Evolutionary conservation across 2,888 invertebrate species (phyloP).

Genomic region (Melanophora roralis): DNA sequence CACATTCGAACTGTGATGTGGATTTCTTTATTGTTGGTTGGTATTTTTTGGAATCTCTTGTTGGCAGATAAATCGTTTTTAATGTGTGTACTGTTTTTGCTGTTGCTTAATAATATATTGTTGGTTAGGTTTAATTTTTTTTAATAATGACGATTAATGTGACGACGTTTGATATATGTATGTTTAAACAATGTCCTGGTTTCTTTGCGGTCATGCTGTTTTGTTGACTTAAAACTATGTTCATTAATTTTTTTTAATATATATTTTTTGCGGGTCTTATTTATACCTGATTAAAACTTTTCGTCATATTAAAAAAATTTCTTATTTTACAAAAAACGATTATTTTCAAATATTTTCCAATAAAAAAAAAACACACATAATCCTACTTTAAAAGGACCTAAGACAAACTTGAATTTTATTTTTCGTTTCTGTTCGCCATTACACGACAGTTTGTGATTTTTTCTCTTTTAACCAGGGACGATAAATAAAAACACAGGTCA

Average conservation of each 20-base stretch:
- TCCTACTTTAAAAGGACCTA: too few relatives aligned
- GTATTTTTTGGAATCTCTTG: slow-evolving; percentile 39
- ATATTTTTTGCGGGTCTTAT: slow-evolving; percentile 25
- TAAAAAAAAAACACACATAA: too few relatives aligned
- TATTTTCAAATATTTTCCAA: slow-evolving; percentile 50
- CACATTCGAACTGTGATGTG: not conserved
- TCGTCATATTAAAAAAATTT: slow-evolving; percentile 49
- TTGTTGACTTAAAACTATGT: slow-evolving; percentile 38
- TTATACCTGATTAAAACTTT: slow-evolving; percentile 42
- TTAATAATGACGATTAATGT: slow-evolving; percentile 60
- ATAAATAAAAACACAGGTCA: too few relatives aligned
- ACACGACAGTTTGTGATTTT: too few relatives aligned
- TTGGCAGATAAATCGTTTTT: slow-evolving; percentile 60
- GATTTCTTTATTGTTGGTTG: not conserved
- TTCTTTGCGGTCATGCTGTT: slow-evolving; percentile 48
- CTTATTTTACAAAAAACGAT: slow-evolving; percentile 2
- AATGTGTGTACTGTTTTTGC: slow-evolving; percentile 60
- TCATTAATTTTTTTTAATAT: slow-evolving; percentile 53
- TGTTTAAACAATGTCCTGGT: slow-evolving; percentile 52
- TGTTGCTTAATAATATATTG: slow-evolving; percentile 28
- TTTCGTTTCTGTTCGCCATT: too few relatives aligned
- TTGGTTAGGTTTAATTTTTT: not conserved
- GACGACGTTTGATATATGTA: slow-evolving; percentile 61
- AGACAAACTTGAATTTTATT: too few relatives aligned
- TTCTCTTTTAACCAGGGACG: too few relatives aligned